Conservation (phyloP, 2,797 vertebrate species). For the Eulemur albifrons region DNA sequence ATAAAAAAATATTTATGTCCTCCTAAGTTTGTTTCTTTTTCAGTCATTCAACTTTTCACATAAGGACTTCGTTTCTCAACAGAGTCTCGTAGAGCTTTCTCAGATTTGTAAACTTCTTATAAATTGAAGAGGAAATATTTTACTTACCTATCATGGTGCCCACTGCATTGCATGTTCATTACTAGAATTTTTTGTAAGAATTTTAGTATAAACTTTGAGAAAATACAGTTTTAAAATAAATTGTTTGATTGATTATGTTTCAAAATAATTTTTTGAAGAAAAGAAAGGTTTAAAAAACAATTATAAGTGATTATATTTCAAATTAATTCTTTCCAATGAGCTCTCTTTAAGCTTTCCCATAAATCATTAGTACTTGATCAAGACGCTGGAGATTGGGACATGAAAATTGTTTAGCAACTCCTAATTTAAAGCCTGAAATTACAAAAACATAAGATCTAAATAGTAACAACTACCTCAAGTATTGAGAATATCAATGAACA, state of each 20-base stretch:
- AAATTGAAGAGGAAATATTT: constrained; percentile 28
- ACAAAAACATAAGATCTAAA: background rate
- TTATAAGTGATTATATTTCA: constrained; percentile 3
- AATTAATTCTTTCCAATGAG: background rate
- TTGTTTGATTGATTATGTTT: background rate
- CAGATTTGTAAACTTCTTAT: background rate
- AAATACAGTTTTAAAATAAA: constrained; percentile 39
- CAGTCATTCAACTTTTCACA: background rate
- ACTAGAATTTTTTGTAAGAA: background rate
- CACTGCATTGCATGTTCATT: background rate
- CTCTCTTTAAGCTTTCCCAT: background rate
- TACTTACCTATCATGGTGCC: background rate
- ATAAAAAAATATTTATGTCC: background rate
- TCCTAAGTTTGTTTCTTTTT: constrained; percentile 2
- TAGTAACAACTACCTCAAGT: background rate
- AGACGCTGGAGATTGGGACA: background rate
- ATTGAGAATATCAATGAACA: background rate
- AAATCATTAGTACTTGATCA: background rate
- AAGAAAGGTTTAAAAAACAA: background rate
- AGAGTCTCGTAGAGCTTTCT: background rate
- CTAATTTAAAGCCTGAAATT: background rate
- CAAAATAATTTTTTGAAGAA: background rate
- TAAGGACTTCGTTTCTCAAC: background rate
- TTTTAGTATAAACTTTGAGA: constrained; percentile 5
- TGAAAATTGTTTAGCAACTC: background rate